Percentiles rank a stretch among this genome's conserved stretches.
Conservation (phyloP, 2,888 invertebrate genomes). For the Agonopterix alstromeriana region DNA sequence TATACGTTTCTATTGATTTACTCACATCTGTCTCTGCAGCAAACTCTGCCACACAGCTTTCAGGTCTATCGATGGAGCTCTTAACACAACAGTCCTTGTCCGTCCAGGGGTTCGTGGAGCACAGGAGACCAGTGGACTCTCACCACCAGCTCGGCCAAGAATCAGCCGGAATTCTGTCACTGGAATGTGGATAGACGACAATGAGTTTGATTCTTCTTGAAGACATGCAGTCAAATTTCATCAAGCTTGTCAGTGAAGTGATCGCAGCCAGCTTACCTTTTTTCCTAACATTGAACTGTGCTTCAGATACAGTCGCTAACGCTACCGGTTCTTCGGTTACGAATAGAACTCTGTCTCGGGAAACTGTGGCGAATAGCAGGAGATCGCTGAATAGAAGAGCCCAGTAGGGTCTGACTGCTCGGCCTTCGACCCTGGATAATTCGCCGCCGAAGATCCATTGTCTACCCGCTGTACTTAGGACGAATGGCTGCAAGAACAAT, state of each 20-base stretch:
- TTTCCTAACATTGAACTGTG: constrained; percentile 90
- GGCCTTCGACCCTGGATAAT: constrained; percentile 87
- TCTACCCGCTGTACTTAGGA: constrained; percentile 87
- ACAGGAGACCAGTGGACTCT: constrained; percentile 85
- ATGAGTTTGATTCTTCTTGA: too few relatives aligned
- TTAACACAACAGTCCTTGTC: constrained; percentile 82
- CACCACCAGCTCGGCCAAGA: constrained; percentile 82
- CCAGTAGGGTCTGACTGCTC: constrained; percentile 90
- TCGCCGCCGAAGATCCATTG: constrained; percentile 95
- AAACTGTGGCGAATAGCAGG: constrained; percentile 90
- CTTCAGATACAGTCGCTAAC: constrained; percentile 85
- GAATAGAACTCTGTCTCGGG: constrained; percentile 89
- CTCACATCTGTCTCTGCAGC: constrained; percentile 91
- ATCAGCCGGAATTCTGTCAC: constrained; percentile 91
- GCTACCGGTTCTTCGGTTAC: constrained; percentile 92
- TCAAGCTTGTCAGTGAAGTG: too few relatives aligned
- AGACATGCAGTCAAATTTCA: too few relatives aligned
- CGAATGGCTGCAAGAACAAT: constrained; percentile 80
- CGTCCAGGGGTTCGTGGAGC: constrained; percentile 83
- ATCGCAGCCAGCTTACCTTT: constrained; percentile 72
- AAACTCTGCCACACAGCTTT: constrained; percentile 95
- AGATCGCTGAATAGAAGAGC: constrained; percentile 90
- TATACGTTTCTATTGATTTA: constrained; percentile 14
- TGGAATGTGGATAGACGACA: constrained; percentile 32
- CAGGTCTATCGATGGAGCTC: constrained; percentile 89